Percentiles rank a stretch among this genome's conserved stretches.
These are phyloP conservation scores for Drosophila prostipennis DNA, from an alignment of 2,888 invertebrate genomes.

Conservation along the genomic window DNA sequence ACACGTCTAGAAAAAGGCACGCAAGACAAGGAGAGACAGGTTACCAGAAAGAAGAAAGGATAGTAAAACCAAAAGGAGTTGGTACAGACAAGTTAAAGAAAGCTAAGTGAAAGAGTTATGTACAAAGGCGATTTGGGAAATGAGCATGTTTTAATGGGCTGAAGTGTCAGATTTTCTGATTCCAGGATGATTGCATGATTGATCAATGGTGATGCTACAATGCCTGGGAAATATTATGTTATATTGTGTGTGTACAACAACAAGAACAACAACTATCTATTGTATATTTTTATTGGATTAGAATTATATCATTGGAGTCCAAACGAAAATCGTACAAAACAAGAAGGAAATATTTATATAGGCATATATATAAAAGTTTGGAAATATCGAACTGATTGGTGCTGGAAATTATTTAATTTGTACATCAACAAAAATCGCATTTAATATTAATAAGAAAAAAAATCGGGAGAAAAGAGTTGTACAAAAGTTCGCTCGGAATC, in stretches of 20 bases:
- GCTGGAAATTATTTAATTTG: constrained; percentile 66
- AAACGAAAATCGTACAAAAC: constrained; percentile 40
- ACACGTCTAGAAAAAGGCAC: constrained; percentile 68
- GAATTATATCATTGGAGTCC: constrained; percentile 56
- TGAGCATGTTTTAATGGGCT: constrained; percentile 13
- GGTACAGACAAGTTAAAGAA: constrained; percentile 38
- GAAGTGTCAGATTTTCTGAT: neutral
- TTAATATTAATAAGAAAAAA: constrained; percentile 51
- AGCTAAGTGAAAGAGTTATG: constrained; percentile 32
- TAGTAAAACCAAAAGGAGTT: constrained; percentile 11
- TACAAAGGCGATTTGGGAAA: constrained; percentile 4
- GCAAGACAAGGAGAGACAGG: constrained; percentile 61
- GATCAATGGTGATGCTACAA: constrained; percentile 8
- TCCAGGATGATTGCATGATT: neutral
- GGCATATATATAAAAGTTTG: constrained; percentile 38
- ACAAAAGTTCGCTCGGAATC: constrained; percentile 66
- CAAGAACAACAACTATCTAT: constrained; percentile 80
- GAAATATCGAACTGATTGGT: constrained; percentile 62
- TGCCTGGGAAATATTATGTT: constrained; percentile 15
- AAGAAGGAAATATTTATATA: constrained; percentile 37
- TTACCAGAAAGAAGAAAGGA: constrained; percentile 37
- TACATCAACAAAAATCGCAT: constrained; percentile 53
- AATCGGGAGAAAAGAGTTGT: constrained; percentile 53
- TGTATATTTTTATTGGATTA: constrained; percentile 67
- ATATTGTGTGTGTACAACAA: constrained; percentile 72